phyloP scores from a whole-genome alignment of 2,888 invertebrate species.

The Gnatocerus cornutus region DNA sequence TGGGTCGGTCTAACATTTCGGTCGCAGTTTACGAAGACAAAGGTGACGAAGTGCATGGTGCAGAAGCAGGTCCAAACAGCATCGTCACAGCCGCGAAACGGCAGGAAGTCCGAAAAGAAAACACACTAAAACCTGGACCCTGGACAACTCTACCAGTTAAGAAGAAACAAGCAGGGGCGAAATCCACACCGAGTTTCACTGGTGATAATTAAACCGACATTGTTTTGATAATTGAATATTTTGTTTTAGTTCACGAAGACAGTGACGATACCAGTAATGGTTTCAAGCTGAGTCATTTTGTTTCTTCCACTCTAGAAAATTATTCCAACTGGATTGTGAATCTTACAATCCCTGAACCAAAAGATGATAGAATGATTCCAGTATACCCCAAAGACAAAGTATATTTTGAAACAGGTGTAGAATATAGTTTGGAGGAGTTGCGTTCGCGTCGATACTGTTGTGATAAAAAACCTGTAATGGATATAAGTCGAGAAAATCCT shows the following conservation, averaged over 20 bases:
- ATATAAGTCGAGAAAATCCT: constrained; percentile 44
- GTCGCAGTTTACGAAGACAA: constrained; percentile 65
- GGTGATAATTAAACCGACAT: too few relatives aligned
- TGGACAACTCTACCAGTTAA: constrained; percentile 76
- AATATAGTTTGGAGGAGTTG: constrained; percentile 87
- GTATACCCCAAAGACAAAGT: constrained; percentile 82
- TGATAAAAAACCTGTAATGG: constrained; percentile 49
- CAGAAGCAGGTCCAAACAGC: constrained; percentile 68
- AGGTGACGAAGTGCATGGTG: constrained; percentile 67
- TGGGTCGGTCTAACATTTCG: constrained; percentile 67
- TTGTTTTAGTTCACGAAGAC: constrained; percentile 77
- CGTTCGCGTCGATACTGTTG: constrained; percentile 76
- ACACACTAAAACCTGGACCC: constrained; percentile 79
- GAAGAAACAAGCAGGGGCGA: constrained; percentile 63
- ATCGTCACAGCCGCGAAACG: constrained; percentile 75
- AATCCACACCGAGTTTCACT: constrained; percentile 69
- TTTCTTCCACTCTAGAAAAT: constrained; percentile 71
- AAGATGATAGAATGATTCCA: constrained; percentile 76
- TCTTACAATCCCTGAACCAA: constrained; percentile 77
- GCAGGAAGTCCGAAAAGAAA: constrained; percentile 78
- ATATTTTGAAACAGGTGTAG: constrained; percentile 75
- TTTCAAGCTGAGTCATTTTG: constrained; percentile 51
- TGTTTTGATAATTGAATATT: too few relatives aligned
- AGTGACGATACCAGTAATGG: constrained; percentile 67
- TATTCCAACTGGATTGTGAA: constrained; percentile 73